Percentiles rank a stretch among this genome's conserved stretches.
Evolutionary conservation across 2,888 invertebrate species (phyloP).

Genomic region (Elegia similella): DNA sequence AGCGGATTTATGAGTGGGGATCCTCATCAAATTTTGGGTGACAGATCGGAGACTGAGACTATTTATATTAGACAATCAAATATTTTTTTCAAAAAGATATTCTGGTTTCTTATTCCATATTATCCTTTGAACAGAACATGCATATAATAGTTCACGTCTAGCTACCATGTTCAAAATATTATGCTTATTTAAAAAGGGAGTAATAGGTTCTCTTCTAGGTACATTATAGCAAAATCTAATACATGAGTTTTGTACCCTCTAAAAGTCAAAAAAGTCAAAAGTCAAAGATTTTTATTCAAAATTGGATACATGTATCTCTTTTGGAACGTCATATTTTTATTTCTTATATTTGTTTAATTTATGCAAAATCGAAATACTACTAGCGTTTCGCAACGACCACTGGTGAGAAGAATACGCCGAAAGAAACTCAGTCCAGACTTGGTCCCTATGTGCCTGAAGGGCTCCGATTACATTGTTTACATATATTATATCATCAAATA

Average conservation of each 20-base stretch:
- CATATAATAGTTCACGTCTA: not conserved
- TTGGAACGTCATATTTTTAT: too few relatives aligned
- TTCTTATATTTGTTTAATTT: too few relatives aligned
- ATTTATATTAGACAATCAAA: not conserved
- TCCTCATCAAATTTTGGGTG: not conserved
- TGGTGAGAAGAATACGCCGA: too few relatives aligned
- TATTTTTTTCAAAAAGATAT: not conserved
- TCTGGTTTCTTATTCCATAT: not conserved
- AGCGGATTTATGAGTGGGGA: not conserved
- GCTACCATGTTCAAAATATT: not conserved
- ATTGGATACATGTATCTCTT: too few relatives aligned
- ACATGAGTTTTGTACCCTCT: slow-evolving; percentile 22
- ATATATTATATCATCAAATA: too few relatives aligned
- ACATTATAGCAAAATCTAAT: not conserved
- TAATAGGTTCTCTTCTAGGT: not conserved
- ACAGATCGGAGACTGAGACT: not conserved
- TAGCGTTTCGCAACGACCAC: too few relatives aligned
- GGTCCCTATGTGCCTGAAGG: too few relatives aligned
- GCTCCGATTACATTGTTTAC: too few relatives aligned
- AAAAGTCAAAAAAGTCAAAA: too few relatives aligned
- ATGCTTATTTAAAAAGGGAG: not conserved
- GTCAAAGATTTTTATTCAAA: too few relatives aligned
- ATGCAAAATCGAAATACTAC: too few relatives aligned
- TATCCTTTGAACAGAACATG: not conserved
- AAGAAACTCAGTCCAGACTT: too few relatives aligned